Conservation (phyloP, 1,140 invertebrate species). For the Bradynema listronoti region DNA sequence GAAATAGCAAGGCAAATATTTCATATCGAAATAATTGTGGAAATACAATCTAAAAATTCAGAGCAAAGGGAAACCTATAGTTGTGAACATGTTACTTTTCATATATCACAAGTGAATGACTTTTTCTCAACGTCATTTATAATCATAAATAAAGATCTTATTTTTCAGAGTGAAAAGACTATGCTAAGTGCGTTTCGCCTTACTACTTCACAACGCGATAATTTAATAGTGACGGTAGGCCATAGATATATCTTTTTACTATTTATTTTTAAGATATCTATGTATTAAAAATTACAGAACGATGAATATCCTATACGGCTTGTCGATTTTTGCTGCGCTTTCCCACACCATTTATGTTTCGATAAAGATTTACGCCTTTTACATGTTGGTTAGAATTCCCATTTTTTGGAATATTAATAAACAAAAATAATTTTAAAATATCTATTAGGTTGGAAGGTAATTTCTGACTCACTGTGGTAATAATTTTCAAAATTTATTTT, state of each 20-base stretch:
- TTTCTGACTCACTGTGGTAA: neutral
- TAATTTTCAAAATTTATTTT: too few relatives aligned
- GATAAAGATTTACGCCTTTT: slow-evolving; percentile 55
- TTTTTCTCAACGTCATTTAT: neutral
- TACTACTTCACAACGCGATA: neutral
- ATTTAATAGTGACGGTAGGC: neutral
- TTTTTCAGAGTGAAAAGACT: neutral
- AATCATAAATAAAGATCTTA: neutral
- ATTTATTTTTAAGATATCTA: slow-evolving; percentile 5
- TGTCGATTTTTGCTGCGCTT: slow-evolving; percentile 52
- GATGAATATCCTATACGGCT: slow-evolving; percentile 13
- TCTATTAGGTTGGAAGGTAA: neutral
- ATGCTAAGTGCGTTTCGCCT: neutral
- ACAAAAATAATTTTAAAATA: neutral
- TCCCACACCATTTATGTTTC: slow-evolving; percentile 61
- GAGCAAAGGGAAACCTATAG: slow-evolving; percentile 52
- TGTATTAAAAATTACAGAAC: slow-evolving; percentile 11
- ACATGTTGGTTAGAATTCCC: slow-evolving; percentile 51
- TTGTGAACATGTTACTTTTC: slow-evolving; percentile 53
- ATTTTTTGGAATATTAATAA: neutral
- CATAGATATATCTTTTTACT: neutral
- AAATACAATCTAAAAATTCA: slow-evolving; percentile 53
- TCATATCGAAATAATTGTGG: slow-evolving; percentile 56
- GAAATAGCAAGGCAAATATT: slow-evolving; percentile 57
- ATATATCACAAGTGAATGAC: slow-evolving; percentile 44